Evolutionary conservation across 2,113 vertebrate species (phyloP), one percentile per base, ranked within the genome.

Genomic region (Passer montanus): DNA sequence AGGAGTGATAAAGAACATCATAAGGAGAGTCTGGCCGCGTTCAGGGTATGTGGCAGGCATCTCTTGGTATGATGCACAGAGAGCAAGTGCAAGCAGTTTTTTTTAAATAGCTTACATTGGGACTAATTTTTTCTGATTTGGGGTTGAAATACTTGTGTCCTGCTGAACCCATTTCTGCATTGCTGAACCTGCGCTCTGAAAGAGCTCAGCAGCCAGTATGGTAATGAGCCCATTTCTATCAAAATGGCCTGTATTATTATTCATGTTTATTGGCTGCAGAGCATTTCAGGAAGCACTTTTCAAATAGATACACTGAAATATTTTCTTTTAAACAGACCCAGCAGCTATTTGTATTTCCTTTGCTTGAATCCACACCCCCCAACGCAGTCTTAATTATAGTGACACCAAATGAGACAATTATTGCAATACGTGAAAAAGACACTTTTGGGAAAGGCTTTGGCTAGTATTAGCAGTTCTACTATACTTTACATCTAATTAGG

Each of bases 191-290:
- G 53, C 33, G 46, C 84, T 74, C 86, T 80, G 18, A 84, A 75
- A 93, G 56, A 53, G 68, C 95, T 96, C 87, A 93, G 79, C 83
- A 83, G 96, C 70, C 5, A 47, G 44, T 96, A 80, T 93, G 94
- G 74, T 84, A 95, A 96, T 92, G 76, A 95, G 77, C 89, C 95
- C 94, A 68, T 96, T 95, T 93, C 93, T 96, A 91, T 89, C 89
- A 84, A 62, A 95, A 96, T 83, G 84, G 89, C 63, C 92, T 83
- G 85, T 94, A 89, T 91, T 97, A 82, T 97, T 97, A 94, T 97
- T 96, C 94, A 91, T 94, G 94, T 95, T 97, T 96, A 93, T 87
- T 94, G 96, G 95, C 93, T 95, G 85, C 93, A 92, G 92, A 95
- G 92, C 33, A 10, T 96, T 94, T 96, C 91, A 92, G 86, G 80